phyloP scores from a whole-genome alignment of 1,140 invertebrate species.

The Drosophila oshimai region DNA sequence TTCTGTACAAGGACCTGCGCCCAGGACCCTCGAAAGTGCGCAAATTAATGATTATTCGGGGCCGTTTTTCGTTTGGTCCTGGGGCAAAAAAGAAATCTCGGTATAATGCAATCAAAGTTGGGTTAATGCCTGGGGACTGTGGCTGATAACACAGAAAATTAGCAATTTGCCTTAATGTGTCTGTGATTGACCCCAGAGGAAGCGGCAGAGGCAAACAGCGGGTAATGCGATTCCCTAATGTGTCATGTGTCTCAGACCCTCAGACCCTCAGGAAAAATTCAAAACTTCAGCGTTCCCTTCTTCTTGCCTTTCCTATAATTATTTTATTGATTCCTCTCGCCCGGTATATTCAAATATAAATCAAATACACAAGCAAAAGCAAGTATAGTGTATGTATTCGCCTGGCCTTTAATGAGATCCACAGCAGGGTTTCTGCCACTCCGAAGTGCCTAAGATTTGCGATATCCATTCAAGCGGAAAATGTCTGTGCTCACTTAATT shows the following conservation, averaged over 20 bases:
- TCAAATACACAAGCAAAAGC: slow-evolving; percentile 8
- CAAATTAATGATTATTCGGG: slow-evolving; percentile 72
- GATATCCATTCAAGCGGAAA: slow-evolving; percentile 51
- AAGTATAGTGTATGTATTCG: slow-evolving; percentile 12
- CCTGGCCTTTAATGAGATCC: slow-evolving; percentile 39
- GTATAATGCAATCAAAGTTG: slow-evolving; percentile 72
- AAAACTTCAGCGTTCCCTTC: not conserved
- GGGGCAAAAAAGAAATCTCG: slow-evolving; percentile 48
- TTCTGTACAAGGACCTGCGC: not conserved
- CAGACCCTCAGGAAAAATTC: not conserved
- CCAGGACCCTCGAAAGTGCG: slow-evolving; percentile 35
- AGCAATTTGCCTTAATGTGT: slow-evolving; percentile 71
- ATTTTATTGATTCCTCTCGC: slow-evolving; percentile 51
- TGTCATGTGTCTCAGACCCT: not conserved
- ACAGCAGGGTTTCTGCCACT: not conserved
- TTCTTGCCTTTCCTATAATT: slow-evolving; percentile 12
- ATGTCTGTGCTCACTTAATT: slow-evolving; percentile 57
- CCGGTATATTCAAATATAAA: slow-evolving; percentile 1
- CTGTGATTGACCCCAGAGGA: slow-evolving; percentile 64
- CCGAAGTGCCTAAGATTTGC: slow-evolving; percentile 49
- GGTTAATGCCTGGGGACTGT: slow-evolving; percentile 43
- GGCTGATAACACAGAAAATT: slow-evolving; percentile 54
- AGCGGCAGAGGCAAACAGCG: not conserved
- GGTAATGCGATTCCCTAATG: slow-evolving; percentile 13
- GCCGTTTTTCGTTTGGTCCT: slow-evolving; percentile 14